Evolutionary conservation across 1,140 invertebrate species (phyloP), one percentile per base, ranked within the genome.

Genomic region (Pantala flavescens): DNA sequence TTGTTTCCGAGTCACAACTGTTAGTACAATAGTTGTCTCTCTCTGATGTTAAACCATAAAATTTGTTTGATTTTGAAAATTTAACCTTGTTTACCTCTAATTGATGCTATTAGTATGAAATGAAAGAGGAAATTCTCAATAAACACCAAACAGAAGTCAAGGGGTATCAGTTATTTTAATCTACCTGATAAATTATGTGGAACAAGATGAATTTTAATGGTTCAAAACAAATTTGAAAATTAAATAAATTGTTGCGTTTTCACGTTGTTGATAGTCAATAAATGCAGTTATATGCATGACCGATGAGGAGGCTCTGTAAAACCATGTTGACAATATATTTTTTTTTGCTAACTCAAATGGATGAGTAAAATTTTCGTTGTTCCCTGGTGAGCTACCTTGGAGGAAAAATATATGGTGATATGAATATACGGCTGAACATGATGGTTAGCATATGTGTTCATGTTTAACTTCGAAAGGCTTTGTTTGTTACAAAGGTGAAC

Each of bases 391-490:
- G 49, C 49, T 63, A 1, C 16, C n/a, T 19, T 63, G 49, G 49
- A 63, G 16, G 12, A 21, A 63, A 12, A 63, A 21, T 7, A 21
- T 5, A 63, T 63, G 49, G n/a, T 63, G n/a, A 63, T 36, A 63
- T 63, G 49, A 21, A 21, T 63, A 14, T 7, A 63, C 12, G 49
- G 49, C 14, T 63, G 49, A 63, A 14, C 49, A 63, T 63, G 49
- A 63, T 63, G 49, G 49, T 63, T 63, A 21, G 49, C 49, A 63
- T 63, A 63, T 63, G 49, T 63, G 49, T 63, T 63, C 49, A 63
- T 63, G 49, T 63, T 63, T 7, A 63, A 63, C 49, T 63, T 63
- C 49, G 12, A 63, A 63, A 63, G 49, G 49, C n/a, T 63, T 63
- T 63, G 49, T 63, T 12, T 63, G 49, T 63, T 16, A 63, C 14